phyloP scores from a whole-genome alignment of 2,113 vertebrate genomes.

The Oncorhynchus keta region DNA sequence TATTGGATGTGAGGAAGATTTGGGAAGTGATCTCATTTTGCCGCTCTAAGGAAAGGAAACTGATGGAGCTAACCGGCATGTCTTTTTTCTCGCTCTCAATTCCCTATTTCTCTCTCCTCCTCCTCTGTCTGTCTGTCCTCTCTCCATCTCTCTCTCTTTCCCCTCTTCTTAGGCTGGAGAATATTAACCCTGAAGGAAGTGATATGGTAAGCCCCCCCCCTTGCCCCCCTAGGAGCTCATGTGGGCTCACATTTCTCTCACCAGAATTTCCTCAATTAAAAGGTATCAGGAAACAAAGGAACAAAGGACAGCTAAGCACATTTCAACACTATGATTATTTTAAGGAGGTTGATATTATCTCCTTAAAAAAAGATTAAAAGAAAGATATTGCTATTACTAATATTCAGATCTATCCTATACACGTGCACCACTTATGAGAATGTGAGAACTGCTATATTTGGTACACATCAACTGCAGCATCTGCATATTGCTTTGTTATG shows the following conservation, averaged over 20 bases:
- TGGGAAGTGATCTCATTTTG: conserved; percentile 94
- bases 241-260: conserved; percentile 71
- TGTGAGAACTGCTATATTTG: background rate
- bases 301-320: background rate
- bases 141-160: conserved; percentile 22
- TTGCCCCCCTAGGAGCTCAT: conserved; percentile 79
- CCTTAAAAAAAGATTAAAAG: background rate
- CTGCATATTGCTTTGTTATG: too few relatives aligned
- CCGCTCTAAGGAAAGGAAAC: conserved; percentile 88
- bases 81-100: conserved; percentile 31
- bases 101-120: conserved; percentile 30
- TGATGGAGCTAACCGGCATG: conserved; percentile 57
- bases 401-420: too few relatives aligned
- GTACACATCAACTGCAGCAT: background rate
- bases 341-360: too few relatives aligned
- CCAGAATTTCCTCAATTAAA: conserved; percentile 78
- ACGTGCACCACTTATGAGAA: background rate
- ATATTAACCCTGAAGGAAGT: conserved; percentile 93
- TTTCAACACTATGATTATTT: conserved; percentile 1
- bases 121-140: conserved; percentile 68
- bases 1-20: conserved; percentile 90
- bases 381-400: background rate
- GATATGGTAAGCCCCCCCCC: conserved; percentile 90
- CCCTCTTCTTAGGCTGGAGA: conserved; percentile 82
- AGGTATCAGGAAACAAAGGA: conserved; percentile 78